These are phyloP conservation scores for Sminthopsis crassicaudata DNA, from an alignment of 2,113 vertebrate species.

Conservation along the genomic window DNA sequence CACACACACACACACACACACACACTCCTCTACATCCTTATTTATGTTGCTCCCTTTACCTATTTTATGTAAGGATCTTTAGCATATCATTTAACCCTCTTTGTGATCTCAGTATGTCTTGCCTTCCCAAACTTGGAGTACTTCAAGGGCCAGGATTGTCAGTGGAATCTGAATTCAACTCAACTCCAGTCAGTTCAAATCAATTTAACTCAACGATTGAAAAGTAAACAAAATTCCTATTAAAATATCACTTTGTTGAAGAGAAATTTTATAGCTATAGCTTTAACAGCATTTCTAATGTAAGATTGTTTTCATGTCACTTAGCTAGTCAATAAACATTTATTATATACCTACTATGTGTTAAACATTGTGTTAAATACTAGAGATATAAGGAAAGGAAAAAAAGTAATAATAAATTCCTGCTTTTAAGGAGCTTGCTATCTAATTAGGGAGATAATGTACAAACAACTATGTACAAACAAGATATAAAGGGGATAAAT, in stretches of 20 bases:
- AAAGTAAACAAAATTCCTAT: neutral
- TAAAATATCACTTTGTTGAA: neutral
- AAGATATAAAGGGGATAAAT: neutral
- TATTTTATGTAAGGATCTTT: neutral
- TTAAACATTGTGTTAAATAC: neutral
- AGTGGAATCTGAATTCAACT: neutral
- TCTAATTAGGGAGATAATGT: neutral
- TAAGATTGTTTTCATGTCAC: neutral
- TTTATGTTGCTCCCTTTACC: neutral
- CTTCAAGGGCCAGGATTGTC: neutral
- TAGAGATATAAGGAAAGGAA: neutral
- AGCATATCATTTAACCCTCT: neutral
- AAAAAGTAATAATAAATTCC: neutral
- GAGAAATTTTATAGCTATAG: neutral
- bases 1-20: neutral
- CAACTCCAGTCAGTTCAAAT: neutral
- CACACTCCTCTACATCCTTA: too few relatives aligned
- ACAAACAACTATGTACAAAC: neutral
- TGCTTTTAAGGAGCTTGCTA: neutral
- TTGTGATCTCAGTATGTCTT: neutral
- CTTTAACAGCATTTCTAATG: neutral
- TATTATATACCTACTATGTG: neutral
- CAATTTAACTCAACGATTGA: neutral
- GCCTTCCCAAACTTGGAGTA: neutral
- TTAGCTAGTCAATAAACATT: neutral